Evolutionary conservation across 1,140 invertebrate species (phyloP), one percentile per base, ranked within the genome.

Genomic region (Planococcus citri): DNA sequence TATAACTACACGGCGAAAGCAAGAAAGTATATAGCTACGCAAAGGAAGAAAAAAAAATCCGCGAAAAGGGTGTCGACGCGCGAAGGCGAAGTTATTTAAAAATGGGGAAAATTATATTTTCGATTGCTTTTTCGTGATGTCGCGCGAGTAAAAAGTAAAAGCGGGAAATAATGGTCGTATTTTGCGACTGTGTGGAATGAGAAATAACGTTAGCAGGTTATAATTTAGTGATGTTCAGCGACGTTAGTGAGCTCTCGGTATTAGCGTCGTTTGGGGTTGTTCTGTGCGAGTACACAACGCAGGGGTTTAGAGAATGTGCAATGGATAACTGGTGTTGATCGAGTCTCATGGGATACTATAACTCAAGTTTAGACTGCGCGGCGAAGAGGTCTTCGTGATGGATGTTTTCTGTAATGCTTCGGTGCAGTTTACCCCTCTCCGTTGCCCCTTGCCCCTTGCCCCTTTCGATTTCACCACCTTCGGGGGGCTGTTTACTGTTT

Each of bases 321-420:
- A 64, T 64, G 60, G 60, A 64, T 64, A 64, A 64, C 60, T 64
- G 60, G 60, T 64, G 60, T 64, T 64, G 60, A 64, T 64, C 25
- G 60, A 64, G 60, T 64, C 60, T 27, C 60, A 27, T 64, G 60
- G 60, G 60, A 64, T 64, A 64, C 60, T 64, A 64, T 64, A 64
- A 64, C 60, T 64, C 60, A 64, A 64, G 22, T 24, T 64, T 64
- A 25, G 25, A 24, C 3, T 3, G 60, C 60, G 21, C 22, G 22
- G 60, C 20, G 60, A 25, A 27, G 25, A 27, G 25, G 25, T 24
- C 22, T 2, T 12, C 25, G 60, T 64, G 60, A 64, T 64, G 60
- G 25, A 64, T 64, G 60, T 20, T 64, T 64, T 64, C 60, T 27
- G 22, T 64, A 64, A 64, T 64, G 60, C 60, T 64, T 64, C 60